Base-by-base conservation (phyloP, 2,888 invertebrate genomes). In the Patella ulyssiponensis region DNA sequence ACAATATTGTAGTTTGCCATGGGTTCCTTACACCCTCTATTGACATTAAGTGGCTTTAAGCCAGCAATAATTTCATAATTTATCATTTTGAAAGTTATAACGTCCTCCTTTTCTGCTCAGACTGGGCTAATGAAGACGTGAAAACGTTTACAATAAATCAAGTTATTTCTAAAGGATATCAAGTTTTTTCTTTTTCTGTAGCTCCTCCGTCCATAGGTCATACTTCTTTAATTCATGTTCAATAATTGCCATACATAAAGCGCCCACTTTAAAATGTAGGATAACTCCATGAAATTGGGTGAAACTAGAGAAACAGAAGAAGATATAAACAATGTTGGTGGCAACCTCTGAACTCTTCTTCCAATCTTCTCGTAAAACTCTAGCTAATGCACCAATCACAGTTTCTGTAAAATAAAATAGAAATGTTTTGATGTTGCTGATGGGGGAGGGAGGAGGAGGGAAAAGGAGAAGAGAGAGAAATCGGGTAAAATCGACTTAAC, bases 311-410 rank as follows among this genome's bases (percentile, higher is more conserved):
- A 99, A 98, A 91, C 98, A 98, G 92, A 98, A 97, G 93, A 99
- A 99, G 88, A 97, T 96, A 91, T 97, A 97, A 83, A 98, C 96
- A 90, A 99, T 96, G 92, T 98, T 98, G 86, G 97, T 98, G 86
- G 98, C 97, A 79, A 99, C 93, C 91, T 99, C 98, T 88, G 98
- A 95, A 91, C 97, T 98, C 90, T 96, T 95, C 92, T 96, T 96
- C 96, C 98, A 99, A 93, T 99, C 99, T 93, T 99, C 99, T 84
- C 98, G 94, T 76, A 99, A 93, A 54, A 99, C 98, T 90, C 99
- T 94, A 15, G 98, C 96, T 86, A 99, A 93, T 69, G 98, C 99
- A 93, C 98, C 98, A 74, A 99, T 93, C 76, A 98, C 94, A 69
- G 97, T 97, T 93, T 99, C 93, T 91, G 86, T 20, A 82, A 83